Conservation (phyloP, 2,797 vertebrate species). For the Trachurus trachurus region DNA sequence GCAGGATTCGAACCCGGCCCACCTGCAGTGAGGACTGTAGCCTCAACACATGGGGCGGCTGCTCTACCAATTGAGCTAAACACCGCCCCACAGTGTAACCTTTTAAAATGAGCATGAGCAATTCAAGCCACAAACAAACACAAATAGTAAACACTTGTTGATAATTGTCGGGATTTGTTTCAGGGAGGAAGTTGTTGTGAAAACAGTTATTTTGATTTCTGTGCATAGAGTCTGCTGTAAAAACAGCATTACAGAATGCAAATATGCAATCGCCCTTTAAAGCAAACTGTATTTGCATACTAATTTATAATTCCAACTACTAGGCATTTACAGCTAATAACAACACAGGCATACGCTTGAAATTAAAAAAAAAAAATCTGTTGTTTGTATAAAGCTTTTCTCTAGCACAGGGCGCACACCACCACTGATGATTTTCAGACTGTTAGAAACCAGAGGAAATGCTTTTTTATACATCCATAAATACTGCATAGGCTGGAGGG, state of each 20-base stretch:
- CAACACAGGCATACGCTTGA: not conserved
- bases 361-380: conserved; percentile 16
- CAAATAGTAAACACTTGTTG: conserved; percentile 3
- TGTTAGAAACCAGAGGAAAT: not conserved
- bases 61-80: too few relatives aligned
- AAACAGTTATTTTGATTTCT: conserved; percentile 7
- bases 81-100: not conserved
- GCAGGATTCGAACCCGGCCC: too few relatives aligned
- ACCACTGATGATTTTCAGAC: not conserved
- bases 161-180: conserved; percentile 13
- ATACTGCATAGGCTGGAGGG: conserved; percentile 20
- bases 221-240: conserved; percentile 1
- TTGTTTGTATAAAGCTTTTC: conserved; percentile 19
- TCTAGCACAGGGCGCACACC: not conserved
- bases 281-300: conserved; percentile 20
- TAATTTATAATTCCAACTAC: conserved; percentile 19
- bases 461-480: not conserved
- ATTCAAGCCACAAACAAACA: conserved; percentile 14
- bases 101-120: conserved; percentile 23
- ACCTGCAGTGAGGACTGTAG: too few relatives aligned
- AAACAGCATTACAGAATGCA: not conserved
- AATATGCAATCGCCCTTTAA: conserved; percentile 17
- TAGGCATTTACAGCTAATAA: conserved; percentile 20
- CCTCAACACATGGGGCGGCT: too few relatives aligned
- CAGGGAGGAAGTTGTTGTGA: not conserved